Base-by-base conservation (phyloP, 2,797 vertebrate genomes). In the Xenopus petersii region DNA sequence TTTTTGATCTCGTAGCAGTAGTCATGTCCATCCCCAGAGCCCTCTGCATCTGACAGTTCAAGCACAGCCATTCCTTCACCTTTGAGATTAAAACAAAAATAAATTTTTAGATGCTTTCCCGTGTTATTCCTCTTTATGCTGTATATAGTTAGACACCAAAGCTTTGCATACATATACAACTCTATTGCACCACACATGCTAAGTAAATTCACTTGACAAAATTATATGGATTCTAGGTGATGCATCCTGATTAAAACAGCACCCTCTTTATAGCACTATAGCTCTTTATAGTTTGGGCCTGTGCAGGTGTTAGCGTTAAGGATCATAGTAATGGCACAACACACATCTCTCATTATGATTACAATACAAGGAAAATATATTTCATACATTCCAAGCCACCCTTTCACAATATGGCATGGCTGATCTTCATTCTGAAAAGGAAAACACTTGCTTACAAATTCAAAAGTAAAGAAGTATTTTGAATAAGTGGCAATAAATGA, bases 11-110 rank as follows among this genome's bases (percentile, higher is more conserved):
- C 63, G 97, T 95, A 3, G 91, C 89, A 0, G 97, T 98, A 74
- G 93, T 96, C 97, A 99, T 98, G 87, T 99, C 96, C 95, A 98
- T 99, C 73, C 98, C 98, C 85, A 99, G 82, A 0, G 98, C 97
- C 84, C 98, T 91, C 90, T 99, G 97, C 97, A 99, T 99, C 93
- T 99, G 98, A 89, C 98, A 99, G 88, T 99, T 99, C 83, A 99
- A 90, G 88, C 98, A 99, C 70, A 99, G 89, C 98, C 98, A 99
- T 86, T 99, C 98, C 81, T 98, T 93, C 74, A 98, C 95, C 98
- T 99, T 82, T 0, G 70, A 80, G 80, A 24, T 30, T 85, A 66
- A 83, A 80, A 82, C 46, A 62, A n/a, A 67, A 17, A 5, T 51
- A 30, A 36, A 4, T n/a, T 12, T 15, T 67, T 36, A 68, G 47